Evolutionary conservation across 2,113 vertebrate species (phyloP).

Genomic region (Mellivora capensis): DNA sequence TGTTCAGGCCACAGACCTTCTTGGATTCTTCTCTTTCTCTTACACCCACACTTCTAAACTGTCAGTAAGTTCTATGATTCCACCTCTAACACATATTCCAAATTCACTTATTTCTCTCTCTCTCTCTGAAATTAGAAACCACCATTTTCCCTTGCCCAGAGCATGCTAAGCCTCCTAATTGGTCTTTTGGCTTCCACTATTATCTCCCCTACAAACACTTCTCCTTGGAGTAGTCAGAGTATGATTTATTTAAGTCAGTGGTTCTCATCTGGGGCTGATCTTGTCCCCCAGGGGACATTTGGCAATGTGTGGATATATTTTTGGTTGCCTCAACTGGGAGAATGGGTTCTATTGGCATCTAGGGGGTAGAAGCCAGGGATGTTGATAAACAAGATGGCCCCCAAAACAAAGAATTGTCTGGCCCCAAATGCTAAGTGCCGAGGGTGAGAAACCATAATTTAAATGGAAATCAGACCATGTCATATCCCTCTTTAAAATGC

Average conservation of each 20-base stretch:
- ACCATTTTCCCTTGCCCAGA: background rate
- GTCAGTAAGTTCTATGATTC: background rate
- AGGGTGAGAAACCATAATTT: background rate
- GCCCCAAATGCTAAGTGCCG: background rate
- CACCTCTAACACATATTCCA: background rate
- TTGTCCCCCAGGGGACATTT: background rate
- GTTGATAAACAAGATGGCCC: background rate
- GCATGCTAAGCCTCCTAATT: background rate
- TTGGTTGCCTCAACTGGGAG: background rate
- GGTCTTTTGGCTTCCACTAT: background rate
- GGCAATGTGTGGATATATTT: background rate
- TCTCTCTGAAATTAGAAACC: background rate
- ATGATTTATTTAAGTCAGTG: background rate
- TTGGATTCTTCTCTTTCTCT: background rate
- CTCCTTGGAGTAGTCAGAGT: background rate
- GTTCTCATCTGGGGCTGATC: background rate
- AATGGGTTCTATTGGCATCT: background rate
- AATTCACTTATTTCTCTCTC: background rate
- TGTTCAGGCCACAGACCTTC: background rate
- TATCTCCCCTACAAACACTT: background rate
- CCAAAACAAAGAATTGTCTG: background rate
- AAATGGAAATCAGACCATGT: background rate
- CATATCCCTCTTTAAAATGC: background rate
- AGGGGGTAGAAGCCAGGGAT: background rate
- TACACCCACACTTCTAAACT: background rate